phyloP scores from a whole-genome alignment of 1,140 invertebrate genomes.

The Ooceraea biroi region DNA sequence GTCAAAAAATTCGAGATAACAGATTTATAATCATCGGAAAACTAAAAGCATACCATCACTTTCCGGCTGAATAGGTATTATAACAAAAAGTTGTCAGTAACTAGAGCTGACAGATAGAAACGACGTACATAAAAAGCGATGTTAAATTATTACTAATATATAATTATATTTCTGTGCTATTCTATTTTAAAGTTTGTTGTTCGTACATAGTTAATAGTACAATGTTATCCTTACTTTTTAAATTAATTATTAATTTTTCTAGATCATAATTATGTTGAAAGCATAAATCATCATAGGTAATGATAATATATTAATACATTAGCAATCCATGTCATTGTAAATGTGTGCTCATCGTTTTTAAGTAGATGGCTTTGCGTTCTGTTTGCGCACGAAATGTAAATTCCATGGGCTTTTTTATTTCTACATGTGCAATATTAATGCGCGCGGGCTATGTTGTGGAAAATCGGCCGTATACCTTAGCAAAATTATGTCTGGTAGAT shows the following conservation, averaged over 20 bases:
- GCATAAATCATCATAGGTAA: neutral
- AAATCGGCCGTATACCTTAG: slow-evolving; percentile 66
- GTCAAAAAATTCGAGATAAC: slow-evolving; percentile 78
- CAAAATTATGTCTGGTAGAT: slow-evolving; percentile 75
- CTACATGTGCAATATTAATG: slow-evolving; percentile 38
- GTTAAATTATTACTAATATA: slow-evolving; percentile 48
- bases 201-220: neutral
- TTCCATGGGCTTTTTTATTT: slow-evolving; percentile 37
- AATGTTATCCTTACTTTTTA: neutral
- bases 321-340: neutral
- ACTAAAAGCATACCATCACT: slow-evolving; percentile 82
- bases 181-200: neutral
- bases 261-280: neutral
- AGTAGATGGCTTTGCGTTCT: neutral
- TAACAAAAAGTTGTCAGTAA: slow-evolving; percentile 70
- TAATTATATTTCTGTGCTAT: neutral
- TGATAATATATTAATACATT: neutral
- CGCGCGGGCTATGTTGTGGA: slow-evolving; percentile 57
- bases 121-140: slow-evolving; percentile 57
- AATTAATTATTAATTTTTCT: neutral
- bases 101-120: slow-evolving; percentile 74
- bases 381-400: slow-evolving; percentile 11
- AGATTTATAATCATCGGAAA: slow-evolving; percentile 79
- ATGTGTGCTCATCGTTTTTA: neutral
- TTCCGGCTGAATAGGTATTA: slow-evolving; percentile 77